Evolutionary conservation across 2,888 invertebrate genomes (phyloP).

Genomic region (Stictocephala bisonia): DNA sequence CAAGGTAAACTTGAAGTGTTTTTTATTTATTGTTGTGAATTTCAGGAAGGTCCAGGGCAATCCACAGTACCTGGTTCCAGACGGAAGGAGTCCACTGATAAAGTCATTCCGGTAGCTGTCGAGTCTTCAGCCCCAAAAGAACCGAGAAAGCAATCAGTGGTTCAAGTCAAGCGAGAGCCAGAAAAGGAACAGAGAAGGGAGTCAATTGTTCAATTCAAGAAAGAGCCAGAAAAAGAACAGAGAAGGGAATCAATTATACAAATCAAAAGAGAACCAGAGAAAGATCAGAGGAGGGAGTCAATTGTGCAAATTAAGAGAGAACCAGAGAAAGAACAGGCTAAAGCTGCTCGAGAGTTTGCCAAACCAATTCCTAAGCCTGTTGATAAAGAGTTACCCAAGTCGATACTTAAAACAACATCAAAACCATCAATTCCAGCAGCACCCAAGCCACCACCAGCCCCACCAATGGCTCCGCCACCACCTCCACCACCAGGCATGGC

Average conservation of each 20-base stretch:
- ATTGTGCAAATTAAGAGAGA: conserved; percentile 14
- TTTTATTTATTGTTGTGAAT: no score
- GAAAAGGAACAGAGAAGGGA: conserved; percentile 5
- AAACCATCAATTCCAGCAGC: conserved; percentile 7
- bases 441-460: conserved; percentile 48
- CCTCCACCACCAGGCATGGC: conserved; percentile 41
- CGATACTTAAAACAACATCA: conserved; percentile 33
- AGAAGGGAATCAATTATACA: conserved; percentile 24
- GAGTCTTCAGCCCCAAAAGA: conserved; percentile 23
- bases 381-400: conserved; percentile 36
- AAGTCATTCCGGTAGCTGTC: conserved; percentile 9
- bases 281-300: conserved; percentile 10
- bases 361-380: conserved; percentile 40
- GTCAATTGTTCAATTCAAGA: conserved; percentile 12
- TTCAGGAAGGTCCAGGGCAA: conserved; percentile 17
- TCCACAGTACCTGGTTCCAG: background rate
- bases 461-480: conserved; percentile 43
- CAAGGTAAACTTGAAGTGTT: no score
- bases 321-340: conserved; percentile 11
- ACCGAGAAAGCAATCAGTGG: conserved; percentile 6
- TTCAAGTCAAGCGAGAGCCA: conserved; percentile 14
- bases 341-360: conserved; percentile 18
- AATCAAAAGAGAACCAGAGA: conserved; percentile 17
- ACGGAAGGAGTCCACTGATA: conserved; percentile 8
- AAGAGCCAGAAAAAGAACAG: conserved; percentile 10